These are phyloP conservation scores for Hirtodrosophila confusa DNA, from an alignment of 2,888 invertebrate species.

Conservation along the genomic window DNA sequence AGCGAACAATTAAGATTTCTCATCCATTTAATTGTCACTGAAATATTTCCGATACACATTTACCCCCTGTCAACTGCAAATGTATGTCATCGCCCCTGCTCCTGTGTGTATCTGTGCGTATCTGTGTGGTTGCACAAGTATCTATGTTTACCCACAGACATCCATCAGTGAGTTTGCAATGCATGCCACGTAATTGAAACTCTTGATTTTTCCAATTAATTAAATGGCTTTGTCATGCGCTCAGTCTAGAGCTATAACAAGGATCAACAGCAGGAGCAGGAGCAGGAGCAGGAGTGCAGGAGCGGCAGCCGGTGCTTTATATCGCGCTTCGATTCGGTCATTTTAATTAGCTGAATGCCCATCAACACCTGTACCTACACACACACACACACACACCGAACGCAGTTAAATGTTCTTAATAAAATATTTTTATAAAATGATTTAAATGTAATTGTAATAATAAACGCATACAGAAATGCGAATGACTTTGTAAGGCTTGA, in stretches of 20 bases:
- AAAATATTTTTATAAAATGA: slow-evolving; percentile 24
- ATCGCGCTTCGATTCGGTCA: slow-evolving; percentile 20
- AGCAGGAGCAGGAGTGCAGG: neutral
- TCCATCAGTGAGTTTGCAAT: slow-evolving; percentile 54
- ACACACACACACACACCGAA: neutral
- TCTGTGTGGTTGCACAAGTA: slow-evolving; percentile 1
- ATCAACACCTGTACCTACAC: slow-evolving; percentile 20
- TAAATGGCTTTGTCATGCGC: slow-evolving; percentile 58
- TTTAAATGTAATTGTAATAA: slow-evolving; percentile 34
- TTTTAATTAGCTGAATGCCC: slow-evolving; percentile 58
- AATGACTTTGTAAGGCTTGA: slow-evolving; percentile 8
- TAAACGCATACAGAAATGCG: slow-evolving; percentile 11
- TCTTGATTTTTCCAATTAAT: slow-evolving; percentile 70
- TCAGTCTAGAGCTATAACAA: slow-evolving; percentile 13
- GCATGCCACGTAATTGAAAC: slow-evolving; percentile 65
- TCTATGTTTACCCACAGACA: slow-evolving; percentile 32
- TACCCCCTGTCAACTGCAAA: too few relatives aligned
- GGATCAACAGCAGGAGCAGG: neutral
- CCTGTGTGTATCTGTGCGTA: neutral
- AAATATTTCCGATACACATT: neutral
- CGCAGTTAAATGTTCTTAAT: slow-evolving; percentile 22
- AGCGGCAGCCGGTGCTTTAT: neutral
- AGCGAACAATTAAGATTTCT: slow-evolving; percentile 29
- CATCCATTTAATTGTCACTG: slow-evolving; percentile 7
- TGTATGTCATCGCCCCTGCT: too few relatives aligned